Base-by-base conservation (phyloP, 1,140 invertebrate genomes). In the Protaetia brevitarsis region DNA sequence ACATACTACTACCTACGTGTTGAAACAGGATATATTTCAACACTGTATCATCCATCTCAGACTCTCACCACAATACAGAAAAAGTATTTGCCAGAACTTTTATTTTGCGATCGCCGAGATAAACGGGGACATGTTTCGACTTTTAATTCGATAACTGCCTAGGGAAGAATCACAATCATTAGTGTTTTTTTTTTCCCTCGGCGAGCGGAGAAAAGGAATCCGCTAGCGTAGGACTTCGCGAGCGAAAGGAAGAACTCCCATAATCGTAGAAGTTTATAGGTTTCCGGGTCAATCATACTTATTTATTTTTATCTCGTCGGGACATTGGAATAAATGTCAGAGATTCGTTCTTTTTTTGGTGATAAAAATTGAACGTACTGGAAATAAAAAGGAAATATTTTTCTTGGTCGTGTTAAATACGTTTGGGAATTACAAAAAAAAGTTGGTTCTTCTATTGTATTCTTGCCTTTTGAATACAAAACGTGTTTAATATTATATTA, bases 161-260 rank as follows among this genome's bases (percentile, higher is more conserved):
- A 23, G 41, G 41, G 41, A 51, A 51, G 41, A 51, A 51, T 51
- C 41, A 51, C 41, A 51, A 51, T 51, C 41, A 23, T 51, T 51
- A 51, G 41, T 23, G 41, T 45, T 51, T 51, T 51, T 51, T 51
- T 19, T 19, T 51, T 8, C 19, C 16, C 6, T 16, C 26, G 21
- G 10, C 41, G 41, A 23, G 16, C 16, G 3, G 41, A n/a, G 3
- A 51, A 23, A 3, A 51, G 4, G 16, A 51, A 51, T 16, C 26
- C 41, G 41, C 41, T 23, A 51, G 11, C 11, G 41, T 8, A 19
- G 41, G 5, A 51, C 26, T 7, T 51, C 8, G 2, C 8, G 16
- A 51, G 41, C 4, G 4, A 51, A 21, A n/a, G 41, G 26, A 51
- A 16, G 41, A 51, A 21, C 41, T 51, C 11, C 41, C 41, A 51